phyloP scores from a whole-genome alignment of 2,113 vertebrate genomes.

The Otolemur garnettii region DNA sequence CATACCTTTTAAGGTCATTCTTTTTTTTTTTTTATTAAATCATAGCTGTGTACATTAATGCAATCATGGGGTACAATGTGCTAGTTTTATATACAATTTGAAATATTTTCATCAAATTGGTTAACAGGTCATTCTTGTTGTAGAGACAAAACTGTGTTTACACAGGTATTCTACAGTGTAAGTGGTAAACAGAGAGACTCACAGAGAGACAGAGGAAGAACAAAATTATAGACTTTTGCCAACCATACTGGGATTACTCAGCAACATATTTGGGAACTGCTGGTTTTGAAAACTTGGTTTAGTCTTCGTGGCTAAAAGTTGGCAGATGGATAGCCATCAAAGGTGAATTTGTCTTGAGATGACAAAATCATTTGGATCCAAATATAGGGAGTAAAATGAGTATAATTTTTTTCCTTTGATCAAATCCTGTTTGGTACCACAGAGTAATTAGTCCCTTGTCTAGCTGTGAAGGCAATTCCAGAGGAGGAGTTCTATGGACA shows the following conservation, averaged over 20 bases:
- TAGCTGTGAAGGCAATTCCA: not conserved
- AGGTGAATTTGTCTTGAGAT: not conserved
- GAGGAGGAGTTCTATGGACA: not conserved
- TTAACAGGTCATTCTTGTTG: not conserved
- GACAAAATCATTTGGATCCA: not conserved
- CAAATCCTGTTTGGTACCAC: not conserved
- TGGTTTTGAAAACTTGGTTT: not conserved
- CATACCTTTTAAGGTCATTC: not conserved
- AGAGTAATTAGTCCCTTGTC: not conserved
- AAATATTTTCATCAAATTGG: no score
- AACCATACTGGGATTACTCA: not conserved
- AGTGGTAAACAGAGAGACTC: constrained; percentile 17
- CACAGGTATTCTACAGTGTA: not conserved
- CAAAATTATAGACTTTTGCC: not conserved
- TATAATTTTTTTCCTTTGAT: not conserved
- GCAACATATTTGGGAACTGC: not conserved
- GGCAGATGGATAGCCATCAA: not conserved
- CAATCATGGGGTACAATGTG: no score
- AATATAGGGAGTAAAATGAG: not conserved
- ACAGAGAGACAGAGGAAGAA: not conserved
- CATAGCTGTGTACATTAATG: no score
- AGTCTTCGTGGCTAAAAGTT: not conserved
- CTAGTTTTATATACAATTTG: no score
- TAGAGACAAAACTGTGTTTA: not conserved
- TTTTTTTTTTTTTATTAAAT: not conserved